Evolutionary conservation across 30 jellyfish, hydroid and myxozoan genomes (phyloP).

Genomic region (Aurelia aurita): DNA sequence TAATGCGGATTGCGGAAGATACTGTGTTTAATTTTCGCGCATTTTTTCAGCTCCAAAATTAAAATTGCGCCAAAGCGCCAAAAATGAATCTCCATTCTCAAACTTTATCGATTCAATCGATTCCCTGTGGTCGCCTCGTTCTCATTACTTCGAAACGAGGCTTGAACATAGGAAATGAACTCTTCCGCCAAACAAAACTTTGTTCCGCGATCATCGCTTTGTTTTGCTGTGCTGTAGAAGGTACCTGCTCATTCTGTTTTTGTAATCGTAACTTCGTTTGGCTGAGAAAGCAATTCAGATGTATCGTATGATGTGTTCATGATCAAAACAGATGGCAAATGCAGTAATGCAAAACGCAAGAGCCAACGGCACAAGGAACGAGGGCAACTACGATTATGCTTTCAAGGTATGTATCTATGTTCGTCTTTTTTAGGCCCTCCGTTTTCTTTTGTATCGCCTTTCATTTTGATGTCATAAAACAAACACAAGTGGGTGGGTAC

Average conservation of each 20-base stretch:
- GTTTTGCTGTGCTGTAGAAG: background rate
- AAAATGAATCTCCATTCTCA: too few relatives aligned
- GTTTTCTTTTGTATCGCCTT: background rate
- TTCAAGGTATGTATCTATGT: slow-evolving; percentile 34
- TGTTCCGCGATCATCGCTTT: slow-evolving; percentile 3
- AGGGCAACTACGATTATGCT: slow-evolving; percentile 23
- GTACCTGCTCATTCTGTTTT: slow-evolving; percentile 19
- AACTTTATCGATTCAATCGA: too few relatives aligned
- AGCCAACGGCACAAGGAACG: slow-evolving; percentile 60
- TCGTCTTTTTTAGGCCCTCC: background rate
- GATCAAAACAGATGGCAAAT: slow-evolving; percentile 14
- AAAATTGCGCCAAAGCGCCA: too few relatives aligned
- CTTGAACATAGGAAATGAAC: background rate
- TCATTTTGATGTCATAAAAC: too few relatives aligned
- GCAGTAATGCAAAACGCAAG: slow-evolving; percentile 72
- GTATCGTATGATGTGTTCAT: background rate
- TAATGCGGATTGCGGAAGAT: too few relatives aligned
- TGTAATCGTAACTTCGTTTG: too few relatives aligned
- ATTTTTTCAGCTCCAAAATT: too few relatives aligned
- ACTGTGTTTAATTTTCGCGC: too few relatives aligned
- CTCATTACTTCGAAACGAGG: too few relatives aligned
- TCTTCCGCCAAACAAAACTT: slow-evolving; percentile 54
- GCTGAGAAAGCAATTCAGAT: background rate
- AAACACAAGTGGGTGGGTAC: too few relatives aligned
- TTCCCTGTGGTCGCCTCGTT: too few relatives aligned